Evolutionary conservation across 2,888 invertebrate species (phyloP).

Genomic region (Lasius fuliginosus): DNA sequence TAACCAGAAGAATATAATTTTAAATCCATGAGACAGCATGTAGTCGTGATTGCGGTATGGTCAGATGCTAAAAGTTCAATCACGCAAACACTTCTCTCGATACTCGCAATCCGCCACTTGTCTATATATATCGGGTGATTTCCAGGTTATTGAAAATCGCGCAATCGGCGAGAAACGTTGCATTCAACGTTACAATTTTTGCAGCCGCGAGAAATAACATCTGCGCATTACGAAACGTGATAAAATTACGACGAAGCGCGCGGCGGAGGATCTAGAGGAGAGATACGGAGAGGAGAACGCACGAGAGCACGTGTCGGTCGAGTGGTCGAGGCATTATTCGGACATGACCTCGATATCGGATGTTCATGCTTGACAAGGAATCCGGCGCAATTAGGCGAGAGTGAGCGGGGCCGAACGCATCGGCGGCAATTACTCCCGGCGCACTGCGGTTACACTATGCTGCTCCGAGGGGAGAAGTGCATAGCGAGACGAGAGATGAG

Average conservation of each 20-base stretch:
- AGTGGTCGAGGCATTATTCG: constrained; percentile 61
- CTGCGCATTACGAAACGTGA: neutral
- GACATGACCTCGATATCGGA: constrained; percentile 75
- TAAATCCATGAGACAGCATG: neutral
- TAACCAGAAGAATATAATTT: neutral
- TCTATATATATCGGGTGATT: neutral
- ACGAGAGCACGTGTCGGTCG: constrained; percentile 34
- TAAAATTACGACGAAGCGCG: constrained; percentile 22
- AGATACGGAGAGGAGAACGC: neutral
- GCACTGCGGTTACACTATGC: constrained; percentile 74
- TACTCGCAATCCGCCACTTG: neutral
- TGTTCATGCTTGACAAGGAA: constrained; percentile 80
- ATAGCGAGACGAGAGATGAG: constrained; percentile 35
- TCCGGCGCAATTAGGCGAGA: constrained; percentile 80
- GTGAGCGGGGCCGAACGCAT: constrained; percentile 72
- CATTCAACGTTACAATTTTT: constrained; percentile 10
- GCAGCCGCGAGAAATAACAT: constrained; percentile 3
- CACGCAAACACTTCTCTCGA: neutral
- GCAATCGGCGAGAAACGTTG: neutral
- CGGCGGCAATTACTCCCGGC: constrained; percentile 79
- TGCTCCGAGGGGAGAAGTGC: constrained; percentile 62
- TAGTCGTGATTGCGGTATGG: neutral
- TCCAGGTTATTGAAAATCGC: neutral
- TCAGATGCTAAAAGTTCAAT: neutral
- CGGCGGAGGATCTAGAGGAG: neutral